A percentile compares a stretch with the other conserved stretches of the same genome.
phyloP scores from a whole-genome alignment of 2,113 vertebrate species.

The Phalacrocorax pelagicus region DNA sequence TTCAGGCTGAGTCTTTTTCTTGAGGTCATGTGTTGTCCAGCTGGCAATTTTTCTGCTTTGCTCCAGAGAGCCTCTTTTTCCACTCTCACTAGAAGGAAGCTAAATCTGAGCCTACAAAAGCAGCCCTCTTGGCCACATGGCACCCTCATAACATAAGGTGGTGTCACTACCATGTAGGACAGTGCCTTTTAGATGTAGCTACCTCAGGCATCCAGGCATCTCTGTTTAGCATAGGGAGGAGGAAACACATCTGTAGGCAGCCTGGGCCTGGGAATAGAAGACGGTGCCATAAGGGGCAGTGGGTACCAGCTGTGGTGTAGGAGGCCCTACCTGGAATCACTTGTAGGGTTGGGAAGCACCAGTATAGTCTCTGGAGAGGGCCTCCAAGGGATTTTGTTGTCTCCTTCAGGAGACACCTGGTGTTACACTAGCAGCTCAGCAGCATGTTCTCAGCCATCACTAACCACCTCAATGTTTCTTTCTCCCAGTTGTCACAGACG shows the following conservation, averaged over 20 bases:
- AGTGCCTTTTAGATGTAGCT: background rate
- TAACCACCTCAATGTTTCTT: constrained; percentile 74
- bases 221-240: background rate
- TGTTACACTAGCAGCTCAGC: background rate
- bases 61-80: background rate
- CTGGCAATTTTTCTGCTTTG: background rate
- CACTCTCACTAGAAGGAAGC: background rate
- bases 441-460: constrained; percentile 1
- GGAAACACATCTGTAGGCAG: background rate
- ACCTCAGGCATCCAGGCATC: background rate
- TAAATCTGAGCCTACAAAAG: background rate
- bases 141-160: background rate
- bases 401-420: background rate
- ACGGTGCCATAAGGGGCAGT: background rate
- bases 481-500: constrained; percentile 93
- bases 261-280: background rate
- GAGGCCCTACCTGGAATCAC: background rate
- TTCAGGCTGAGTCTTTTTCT: background rate
- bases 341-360: background rate
- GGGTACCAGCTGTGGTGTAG: background rate
- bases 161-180: background rate
- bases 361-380: background rate
- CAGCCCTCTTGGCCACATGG: background rate
- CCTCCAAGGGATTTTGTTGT: background rate
- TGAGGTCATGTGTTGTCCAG: background rate